These are phyloP conservation scores for Callorhinus ursinus DNA, from an alignment of 2,113 vertebrate species.

Conservation along the genomic window DNA sequence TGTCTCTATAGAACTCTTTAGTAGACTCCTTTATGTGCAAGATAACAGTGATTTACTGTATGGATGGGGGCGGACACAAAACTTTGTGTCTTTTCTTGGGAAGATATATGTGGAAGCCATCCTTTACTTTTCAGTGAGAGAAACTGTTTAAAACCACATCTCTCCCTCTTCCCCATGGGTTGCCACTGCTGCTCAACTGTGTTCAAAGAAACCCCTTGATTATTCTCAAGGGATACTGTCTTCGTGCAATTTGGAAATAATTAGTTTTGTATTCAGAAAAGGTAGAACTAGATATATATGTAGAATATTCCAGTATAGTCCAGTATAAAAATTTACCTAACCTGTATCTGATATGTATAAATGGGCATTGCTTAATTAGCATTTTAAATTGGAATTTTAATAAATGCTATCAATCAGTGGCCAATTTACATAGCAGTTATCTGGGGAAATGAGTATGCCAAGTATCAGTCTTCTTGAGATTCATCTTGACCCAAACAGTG, in stretches of 20 bases:
- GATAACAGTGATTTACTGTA: background rate
- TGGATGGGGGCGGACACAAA: background rate
- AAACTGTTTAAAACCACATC: background rate
- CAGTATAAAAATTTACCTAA: conserved; percentile 49
- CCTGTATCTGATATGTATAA: conserved; percentile 54
- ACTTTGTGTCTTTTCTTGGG: conserved; percentile 11
- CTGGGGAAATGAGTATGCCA: conserved; percentile 55
- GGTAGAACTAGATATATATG: background rate
- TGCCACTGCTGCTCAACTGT: background rate
- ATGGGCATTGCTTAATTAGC: conserved; percentile 64
- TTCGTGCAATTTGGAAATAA: conserved; percentile 59
- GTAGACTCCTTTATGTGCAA: background rate
- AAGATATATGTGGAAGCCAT: background rate
- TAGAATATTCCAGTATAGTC: conserved; percentile 21
- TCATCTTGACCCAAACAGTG: conserved; percentile 42
- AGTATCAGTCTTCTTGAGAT: conserved; percentile 60
- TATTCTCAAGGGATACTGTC: conserved; percentile 37
- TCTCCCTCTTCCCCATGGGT: background rate
- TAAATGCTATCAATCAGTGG: conserved; percentile 73
- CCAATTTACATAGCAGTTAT: conserved; percentile 70
- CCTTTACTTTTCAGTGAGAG: background rate
- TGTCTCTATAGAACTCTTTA: background rate
- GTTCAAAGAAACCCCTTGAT: conserved; percentile 57
- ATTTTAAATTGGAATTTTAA: conserved; percentile 78
- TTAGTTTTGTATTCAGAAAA: conserved; percentile 47